phyloP scores from a whole-genome alignment of 2,113 vertebrate species.

The Stegastes partitus region DNA sequence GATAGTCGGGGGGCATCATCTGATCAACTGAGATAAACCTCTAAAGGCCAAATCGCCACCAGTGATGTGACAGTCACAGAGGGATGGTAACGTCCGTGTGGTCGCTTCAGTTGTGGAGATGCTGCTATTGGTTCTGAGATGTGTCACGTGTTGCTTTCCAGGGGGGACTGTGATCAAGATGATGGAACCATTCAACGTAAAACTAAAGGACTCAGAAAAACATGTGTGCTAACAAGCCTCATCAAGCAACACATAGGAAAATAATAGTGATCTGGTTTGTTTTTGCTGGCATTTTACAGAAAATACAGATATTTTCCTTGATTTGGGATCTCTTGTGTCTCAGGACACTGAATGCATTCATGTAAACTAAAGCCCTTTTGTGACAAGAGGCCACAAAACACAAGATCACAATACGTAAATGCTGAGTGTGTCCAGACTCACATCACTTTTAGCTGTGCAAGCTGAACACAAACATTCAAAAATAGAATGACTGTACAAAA shows the following conservation, averaged over 20 bases:
- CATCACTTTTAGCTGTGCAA: constrained; percentile 44
- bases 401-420: constrained; percentile 54
- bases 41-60: constrained; percentile 29
- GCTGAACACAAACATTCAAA: constrained; percentile 62
- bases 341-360: constrained; percentile 65
- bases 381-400: constrained; percentile 66
- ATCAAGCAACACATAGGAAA: constrained; percentile 40
- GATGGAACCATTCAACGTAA: constrained; percentile 8
- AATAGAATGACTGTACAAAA: constrained; percentile 52
- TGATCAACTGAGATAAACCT: constrained; percentile 12
- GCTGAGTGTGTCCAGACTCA: constrained; percentile 46
- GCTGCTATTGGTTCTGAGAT: constrained; percentile 19
- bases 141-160: constrained; percentile 25
- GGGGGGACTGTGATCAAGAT: constrained; percentile 26
- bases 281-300: constrained; percentile 54
- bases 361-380: constrained; percentile 79
- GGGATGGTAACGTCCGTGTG: constrained; percentile 16
- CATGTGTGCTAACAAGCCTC: constrained; percentile 28
- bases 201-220: constrained; percentile 23
- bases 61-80: constrained; percentile 16
- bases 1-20: constrained; percentile 19
- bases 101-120: constrained; percentile 36
- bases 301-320: constrained; percentile 47
- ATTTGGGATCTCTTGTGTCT: constrained; percentile 55
- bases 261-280: constrained; percentile 33